Evolutionary conservation across 2,888 invertebrate genomes (phyloP).

Genomic region (Parthenolecanium corni): DNA sequence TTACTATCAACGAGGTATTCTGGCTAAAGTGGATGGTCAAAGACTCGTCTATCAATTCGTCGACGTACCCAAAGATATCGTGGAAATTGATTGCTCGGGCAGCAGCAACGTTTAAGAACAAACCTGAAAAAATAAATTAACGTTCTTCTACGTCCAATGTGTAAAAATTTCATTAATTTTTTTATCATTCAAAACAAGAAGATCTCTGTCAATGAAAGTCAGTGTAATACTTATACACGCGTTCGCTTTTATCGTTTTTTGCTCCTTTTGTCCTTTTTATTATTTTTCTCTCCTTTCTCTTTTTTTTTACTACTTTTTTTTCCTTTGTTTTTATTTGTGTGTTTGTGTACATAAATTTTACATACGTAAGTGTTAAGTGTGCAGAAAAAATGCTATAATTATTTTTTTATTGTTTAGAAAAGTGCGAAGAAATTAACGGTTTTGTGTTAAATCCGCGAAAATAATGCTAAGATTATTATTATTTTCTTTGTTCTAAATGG

Average conservation of each 20-base stretch:
- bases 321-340: neutral
- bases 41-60: conserved; percentile 98
- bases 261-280: conserved; percentile 8
- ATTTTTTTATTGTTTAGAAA: neutral
- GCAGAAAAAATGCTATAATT: neutral
- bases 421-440: neutral
- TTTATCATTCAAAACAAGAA: conserved; percentile 10
- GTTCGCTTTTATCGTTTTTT: conserved; percentile 8
- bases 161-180: neutral
- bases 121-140: neutral
- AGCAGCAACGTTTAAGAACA: conserved; percentile 2
- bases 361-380: neutral
- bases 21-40: conserved; percentile 99
- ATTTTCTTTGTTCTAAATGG: neutral
- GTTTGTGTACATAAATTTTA: neutral
- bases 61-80: conserved; percentile 95
- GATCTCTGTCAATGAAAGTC: conserved; percentile 15
- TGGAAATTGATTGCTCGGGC: conserved; percentile 91
- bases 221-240: conserved; percentile 7
- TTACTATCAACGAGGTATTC: conserved; percentile 96
- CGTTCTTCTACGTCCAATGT: neutral
- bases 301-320: neutral
- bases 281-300: neutral
- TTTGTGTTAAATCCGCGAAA: neutral
- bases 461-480: neutral